Evolutionary conservation across 2,797 vertebrate species (phyloP).

Genomic region (Liasis olivaceus): DNA sequence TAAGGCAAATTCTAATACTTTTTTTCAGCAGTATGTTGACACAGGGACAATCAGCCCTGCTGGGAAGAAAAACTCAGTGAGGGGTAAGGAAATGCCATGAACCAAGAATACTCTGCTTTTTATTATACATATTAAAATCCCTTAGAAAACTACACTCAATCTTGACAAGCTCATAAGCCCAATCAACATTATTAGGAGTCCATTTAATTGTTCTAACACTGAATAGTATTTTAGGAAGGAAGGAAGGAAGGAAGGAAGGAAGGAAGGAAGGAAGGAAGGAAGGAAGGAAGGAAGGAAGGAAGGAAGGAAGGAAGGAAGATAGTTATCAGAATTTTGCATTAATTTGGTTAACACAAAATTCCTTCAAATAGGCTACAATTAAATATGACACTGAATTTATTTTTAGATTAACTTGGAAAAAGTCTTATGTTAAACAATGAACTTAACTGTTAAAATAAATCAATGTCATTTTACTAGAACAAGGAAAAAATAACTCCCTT

Average conservation of each 20-base stretch:
- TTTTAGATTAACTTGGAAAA: conserved; percentile 53
- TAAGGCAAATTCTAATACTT: conserved; percentile 55
- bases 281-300: conserved; percentile 30
- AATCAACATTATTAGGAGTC: conserved; percentile 49
- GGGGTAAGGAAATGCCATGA: conserved; percentile 18
- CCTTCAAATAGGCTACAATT: conserved; percentile 46
- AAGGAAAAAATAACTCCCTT: conserved; percentile 35
- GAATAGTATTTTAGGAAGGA: conserved; percentile 50
- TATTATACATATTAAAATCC: conserved; percentile 34
- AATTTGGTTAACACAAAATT: conserved; percentile 57
- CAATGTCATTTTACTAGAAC: conserved; percentile 28
- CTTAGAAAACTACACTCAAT: conserved; percentile 50
- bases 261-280: conserved; percentile 1
- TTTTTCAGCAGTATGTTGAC: conserved; percentile 52
- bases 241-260: neutral
- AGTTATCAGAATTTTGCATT: neutral
- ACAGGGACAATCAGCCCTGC: conserved; percentile 39
- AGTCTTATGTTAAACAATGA: conserved; percentile 43
- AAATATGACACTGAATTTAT: conserved; percentile 46
- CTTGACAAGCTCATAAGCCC: conserved; percentile 37
- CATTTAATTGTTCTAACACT: conserved; percentile 39
- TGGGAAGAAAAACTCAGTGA: conserved; percentile 33
- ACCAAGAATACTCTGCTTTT: neutral
- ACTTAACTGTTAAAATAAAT: conserved; percentile 43
- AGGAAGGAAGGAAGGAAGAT: neutral